Base-by-base conservation (phyloP, 2,888 invertebrate species). In the Stictocephala bisonia region DNA sequence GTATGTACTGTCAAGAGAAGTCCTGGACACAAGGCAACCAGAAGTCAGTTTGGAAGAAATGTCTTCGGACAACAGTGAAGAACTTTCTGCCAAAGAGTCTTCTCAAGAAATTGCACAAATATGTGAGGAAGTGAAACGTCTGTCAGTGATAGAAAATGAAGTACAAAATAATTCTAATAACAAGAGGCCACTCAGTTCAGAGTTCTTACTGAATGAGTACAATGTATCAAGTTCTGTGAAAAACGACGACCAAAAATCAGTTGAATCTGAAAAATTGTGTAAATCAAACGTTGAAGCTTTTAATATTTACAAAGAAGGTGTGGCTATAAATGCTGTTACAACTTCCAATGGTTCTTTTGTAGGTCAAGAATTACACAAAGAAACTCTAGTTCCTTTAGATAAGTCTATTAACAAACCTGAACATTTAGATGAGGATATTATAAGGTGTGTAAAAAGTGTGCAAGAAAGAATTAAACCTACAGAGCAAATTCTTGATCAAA, bases 1-100 rank as follows among this genome's bases (percentile, higher is more conserved):
- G 81, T 92, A 91, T 81, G 89, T 88, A 79, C 85, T 87, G 66
- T 86, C 87, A 77, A 84, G 88, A 78, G 89, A 89, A 81, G 87
- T 87, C 75, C 85, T 87, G 58, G 88, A 89, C 80, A 80, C 72
- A 76, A 79, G 74, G 76, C 81, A 74, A 75, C 81, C 76, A 29
- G 82, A 76, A 60, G 64, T 67, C 29, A 44, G 50, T 67, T 73
- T 74, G 48, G 74, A 74, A 56, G 71, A 71, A 53, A 64, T 72
- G 73, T 70, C 66, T 48, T 70, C 73, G 2, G 72, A 72, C 13
- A n/a, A n/a, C 1, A 50, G 26, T 18, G 60, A 48, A 31, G 53
- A 68, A 11, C 24, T 31, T 18, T 1, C 50, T 11, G 24, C 67
- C 9, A 50, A 20, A 67, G 48, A 67, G 50, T 50, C 50, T 13